phyloP scores from a whole-genome alignment of 2,113 vertebrate species.

The Drymodes brunneopygia region DNA sequence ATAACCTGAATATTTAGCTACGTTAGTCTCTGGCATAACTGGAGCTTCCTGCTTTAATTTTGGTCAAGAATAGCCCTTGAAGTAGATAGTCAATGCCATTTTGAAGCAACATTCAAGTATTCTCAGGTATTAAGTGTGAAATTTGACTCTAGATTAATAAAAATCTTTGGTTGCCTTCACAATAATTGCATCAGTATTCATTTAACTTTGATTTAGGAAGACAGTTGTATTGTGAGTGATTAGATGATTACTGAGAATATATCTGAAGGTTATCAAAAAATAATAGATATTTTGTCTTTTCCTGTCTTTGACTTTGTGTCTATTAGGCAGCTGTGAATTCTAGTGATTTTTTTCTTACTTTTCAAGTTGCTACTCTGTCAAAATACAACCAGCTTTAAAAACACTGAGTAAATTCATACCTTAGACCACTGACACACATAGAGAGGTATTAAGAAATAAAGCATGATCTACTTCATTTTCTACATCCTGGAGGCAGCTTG shows the following conservation, averaged over 20 bases:
- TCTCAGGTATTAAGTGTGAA: not conserved
- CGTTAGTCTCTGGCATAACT: not conserved
- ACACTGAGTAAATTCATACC: not conserved
- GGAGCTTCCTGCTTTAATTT: not conserved
- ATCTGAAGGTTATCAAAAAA: not conserved
- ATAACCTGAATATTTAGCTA: not conserved
- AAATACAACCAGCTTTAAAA: not conserved
- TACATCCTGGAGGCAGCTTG: not conserved
- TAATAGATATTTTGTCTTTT: not conserved
- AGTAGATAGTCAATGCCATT: not conserved
- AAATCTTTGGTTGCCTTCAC: not conserved
- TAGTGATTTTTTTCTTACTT: not conserved
- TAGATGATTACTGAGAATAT: not conserved
- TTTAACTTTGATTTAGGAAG: not conserved
- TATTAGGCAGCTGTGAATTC: not conserved
- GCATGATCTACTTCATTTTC: not conserved
- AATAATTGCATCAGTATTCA: not conserved
- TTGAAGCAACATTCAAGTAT: not conserved
- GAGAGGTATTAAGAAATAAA: not conserved
- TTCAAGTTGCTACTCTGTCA: not conserved
- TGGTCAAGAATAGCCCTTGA: not conserved
- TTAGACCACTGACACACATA: not conserved
- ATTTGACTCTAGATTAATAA: not conserved
- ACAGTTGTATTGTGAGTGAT: not conserved
- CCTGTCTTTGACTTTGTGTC: not conserved